These are phyloP conservation scores for Apostichopus parvimensis DNA, from an alignment of 35 echinoderm and acorn worm genomes.

Conservation along the genomic window DNA sequence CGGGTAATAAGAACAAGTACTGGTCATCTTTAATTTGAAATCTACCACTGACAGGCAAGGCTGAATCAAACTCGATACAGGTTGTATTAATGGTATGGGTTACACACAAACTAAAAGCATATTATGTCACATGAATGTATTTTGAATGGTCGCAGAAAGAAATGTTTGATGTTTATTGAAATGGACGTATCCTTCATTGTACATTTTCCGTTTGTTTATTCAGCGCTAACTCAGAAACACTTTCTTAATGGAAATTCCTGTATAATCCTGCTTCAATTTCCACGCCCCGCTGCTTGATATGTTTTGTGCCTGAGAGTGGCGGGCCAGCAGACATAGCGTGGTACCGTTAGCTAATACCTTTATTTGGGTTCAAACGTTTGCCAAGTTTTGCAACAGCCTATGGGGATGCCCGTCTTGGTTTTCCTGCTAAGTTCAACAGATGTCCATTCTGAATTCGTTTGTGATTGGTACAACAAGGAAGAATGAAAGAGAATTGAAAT, in stretches of 20 bases:
- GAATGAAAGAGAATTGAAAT: no score
- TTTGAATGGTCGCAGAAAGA: not conserved
- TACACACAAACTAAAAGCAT: not conserved
- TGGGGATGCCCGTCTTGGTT: no score
- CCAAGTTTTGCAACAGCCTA: no score
- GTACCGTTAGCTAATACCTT: not conserved
- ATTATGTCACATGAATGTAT: slow-evolving; percentile 10
- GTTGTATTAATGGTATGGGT: not conserved
- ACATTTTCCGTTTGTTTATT: slow-evolving; percentile 49
- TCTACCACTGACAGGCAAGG: not conserved
- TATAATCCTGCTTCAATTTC: slow-evolving; percentile 1
- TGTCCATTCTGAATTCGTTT: no score
- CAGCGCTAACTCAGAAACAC: slow-evolving; percentile 33
- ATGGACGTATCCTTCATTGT: slow-evolving; percentile 11
- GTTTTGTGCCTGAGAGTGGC: not conserved
- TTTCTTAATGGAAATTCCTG: slow-evolving; percentile 34
- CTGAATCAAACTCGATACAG: not conserved
- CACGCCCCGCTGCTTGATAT: slow-evolving; percentile 17
- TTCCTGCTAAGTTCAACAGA: no score
- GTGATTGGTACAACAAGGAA: no score
- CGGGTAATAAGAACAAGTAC: not conserved
- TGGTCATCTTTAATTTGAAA: slow-evolving; percentile 15
- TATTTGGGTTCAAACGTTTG: no score
- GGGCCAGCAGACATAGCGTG: not conserved
- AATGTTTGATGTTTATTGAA: slow-evolving; percentile 16